Percentiles rank a stretch among this genome's conserved stretches.
phyloP scores from a whole-genome alignment of 2,888 invertebrate genomes.

The Oscheius sp. region DNA sequence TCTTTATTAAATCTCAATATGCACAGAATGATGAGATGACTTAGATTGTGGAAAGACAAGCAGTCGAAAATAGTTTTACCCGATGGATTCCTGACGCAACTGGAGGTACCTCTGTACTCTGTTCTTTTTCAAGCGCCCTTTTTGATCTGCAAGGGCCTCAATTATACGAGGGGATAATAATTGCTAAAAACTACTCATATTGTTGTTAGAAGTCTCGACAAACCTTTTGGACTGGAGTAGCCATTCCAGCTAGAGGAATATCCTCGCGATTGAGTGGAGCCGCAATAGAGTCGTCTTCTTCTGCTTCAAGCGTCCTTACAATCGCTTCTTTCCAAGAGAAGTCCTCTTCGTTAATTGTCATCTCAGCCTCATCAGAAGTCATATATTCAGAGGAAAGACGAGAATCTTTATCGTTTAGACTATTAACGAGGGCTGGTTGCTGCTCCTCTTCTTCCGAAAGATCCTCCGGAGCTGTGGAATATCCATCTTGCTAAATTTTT shows the following conservation, averaged over 20 bases:
- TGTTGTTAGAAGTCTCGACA: background rate
- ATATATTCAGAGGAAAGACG: slow-evolving; percentile 6
- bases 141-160: slow-evolving; percentile 4
- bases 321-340: background rate
- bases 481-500: slow-evolving; percentile 12
- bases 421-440: background rate
- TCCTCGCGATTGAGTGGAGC: background rate
- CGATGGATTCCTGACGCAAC: background rate
- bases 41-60: too few relatives aligned
- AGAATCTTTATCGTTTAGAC: background rate
- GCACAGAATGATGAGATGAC: too few relatives aligned
- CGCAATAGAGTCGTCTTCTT: background rate
- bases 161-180: background rate
- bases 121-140: slow-evolving; percentile 1
- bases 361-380: background rate
- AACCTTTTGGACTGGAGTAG: background rate
- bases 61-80: too few relatives aligned
- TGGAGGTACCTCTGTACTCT: background rate
- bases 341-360: background rate
- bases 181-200: background rate
- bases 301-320: background rate
- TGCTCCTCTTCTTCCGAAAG: slow-evolving; percentile 1
- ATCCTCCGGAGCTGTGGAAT: slow-evolving; percentile 17
- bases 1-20: too few relatives aligned
- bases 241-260: background rate